phyloP scores from a whole-genome alignment of 92 coral and sea anemone genomes.

The Galaxea fascicularis region DNA sequence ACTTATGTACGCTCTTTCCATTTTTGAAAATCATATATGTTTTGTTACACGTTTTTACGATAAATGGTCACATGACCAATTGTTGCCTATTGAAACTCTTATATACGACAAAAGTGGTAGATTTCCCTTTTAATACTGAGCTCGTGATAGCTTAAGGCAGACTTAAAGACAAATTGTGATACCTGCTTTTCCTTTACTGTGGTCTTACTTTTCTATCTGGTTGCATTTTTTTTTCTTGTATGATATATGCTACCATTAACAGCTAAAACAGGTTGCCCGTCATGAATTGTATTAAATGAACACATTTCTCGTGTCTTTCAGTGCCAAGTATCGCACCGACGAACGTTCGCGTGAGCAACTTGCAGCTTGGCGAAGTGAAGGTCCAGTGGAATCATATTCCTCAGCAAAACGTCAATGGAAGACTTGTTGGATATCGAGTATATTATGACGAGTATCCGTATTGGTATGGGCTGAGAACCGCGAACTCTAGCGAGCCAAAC shows the following conservation, averaged over 20 bases:
- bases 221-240: not conserved
- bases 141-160: too few relatives aligned
- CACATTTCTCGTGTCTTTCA: not conserved
- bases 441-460: not conserved
- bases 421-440: constrained; percentile 25
- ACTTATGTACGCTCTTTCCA: too few relatives aligned
- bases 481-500: not conserved
- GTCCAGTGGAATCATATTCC: constrained; percentile 33
- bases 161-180: too few relatives aligned
- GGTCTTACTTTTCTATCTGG: too few relatives aligned
- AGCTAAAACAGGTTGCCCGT: too few relatives aligned
- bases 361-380: not conserved
- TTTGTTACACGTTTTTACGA: too few relatives aligned
- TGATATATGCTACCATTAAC: not conserved
- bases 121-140: too few relatives aligned
- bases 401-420: not conserved
- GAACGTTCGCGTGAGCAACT: not conserved
- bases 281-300: not conserved
- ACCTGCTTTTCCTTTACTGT: too few relatives aligned
- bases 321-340: constrained; percentile 28
- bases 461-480: not conserved
- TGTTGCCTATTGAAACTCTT: too few relatives aligned
- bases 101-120: too few relatives aligned
- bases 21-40: too few relatives aligned
- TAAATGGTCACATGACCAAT: too few relatives aligned